These are phyloP conservation scores for Alcedo quadribrachys DNA, from an alignment of 2,797 vertebrate species.

Conservation along the genomic window DNA sequence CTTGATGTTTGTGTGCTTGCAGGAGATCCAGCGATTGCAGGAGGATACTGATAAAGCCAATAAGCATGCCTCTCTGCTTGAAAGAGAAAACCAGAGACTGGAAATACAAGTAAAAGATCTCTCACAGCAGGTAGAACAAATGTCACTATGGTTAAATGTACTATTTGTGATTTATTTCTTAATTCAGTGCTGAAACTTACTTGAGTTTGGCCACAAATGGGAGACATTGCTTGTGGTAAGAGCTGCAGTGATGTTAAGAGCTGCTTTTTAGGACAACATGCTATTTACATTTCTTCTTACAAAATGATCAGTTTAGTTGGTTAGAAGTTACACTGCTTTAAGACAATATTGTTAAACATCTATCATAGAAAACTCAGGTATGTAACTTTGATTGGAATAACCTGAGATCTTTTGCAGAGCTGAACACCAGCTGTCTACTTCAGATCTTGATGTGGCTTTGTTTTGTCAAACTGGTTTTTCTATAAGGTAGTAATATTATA, in stretches of 20 bases:
- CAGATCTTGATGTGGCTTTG: background rate
- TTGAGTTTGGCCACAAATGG: background rate
- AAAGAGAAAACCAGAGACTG: slow-evolving; percentile 90
- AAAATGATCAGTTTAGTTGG: background rate
- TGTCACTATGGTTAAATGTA: background rate
- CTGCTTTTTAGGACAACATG: background rate
- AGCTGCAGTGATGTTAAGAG: background rate
- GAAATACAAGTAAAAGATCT: slow-evolving; percentile 91
- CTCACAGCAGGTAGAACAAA: slow-evolving; percentile 86
- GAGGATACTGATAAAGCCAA: slow-evolving; percentile 91
- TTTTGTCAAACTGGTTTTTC: background rate
- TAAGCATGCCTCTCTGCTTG: slow-evolving; percentile 88
- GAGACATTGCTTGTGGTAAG: background rate
- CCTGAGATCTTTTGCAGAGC: background rate
- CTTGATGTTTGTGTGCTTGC: background rate
- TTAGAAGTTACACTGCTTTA: background rate
- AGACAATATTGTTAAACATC: background rate
- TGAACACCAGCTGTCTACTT: background rate
- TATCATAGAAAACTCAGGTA: background rate
- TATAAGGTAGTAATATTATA: background rate
- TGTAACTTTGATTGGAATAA: background rate
- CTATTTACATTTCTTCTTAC: background rate
- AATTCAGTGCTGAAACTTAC: background rate
- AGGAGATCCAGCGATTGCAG: slow-evolving; percentile 94
- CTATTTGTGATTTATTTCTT: background rate